These are phyloP conservation scores for Poecile atricapillus DNA, from an alignment of 2,113 vertebrate species.

Conservation along the genomic window DNA sequence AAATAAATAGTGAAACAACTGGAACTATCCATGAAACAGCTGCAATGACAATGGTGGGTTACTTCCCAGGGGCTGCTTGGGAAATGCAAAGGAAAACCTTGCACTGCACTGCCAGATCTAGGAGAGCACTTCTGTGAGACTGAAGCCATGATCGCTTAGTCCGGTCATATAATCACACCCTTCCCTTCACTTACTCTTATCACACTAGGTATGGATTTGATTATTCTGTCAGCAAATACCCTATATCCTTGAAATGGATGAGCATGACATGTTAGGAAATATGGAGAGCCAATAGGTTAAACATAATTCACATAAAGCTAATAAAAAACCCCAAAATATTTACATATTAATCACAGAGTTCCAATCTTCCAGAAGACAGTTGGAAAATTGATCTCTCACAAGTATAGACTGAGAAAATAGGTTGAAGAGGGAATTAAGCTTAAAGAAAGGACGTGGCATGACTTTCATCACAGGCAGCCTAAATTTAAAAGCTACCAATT, in stretches of 20 bases:
- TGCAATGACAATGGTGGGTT: background rate
- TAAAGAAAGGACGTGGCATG: background rate
- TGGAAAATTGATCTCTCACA: slow-evolving; percentile 2
- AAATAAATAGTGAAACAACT: background rate
- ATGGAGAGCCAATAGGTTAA: slow-evolving; percentile 14
- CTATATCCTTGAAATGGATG: slow-evolving; percentile 8
- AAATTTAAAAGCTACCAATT: slow-evolving; percentile 1
- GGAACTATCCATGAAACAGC: background rate
- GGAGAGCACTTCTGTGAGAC: background rate
- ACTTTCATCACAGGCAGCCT: background rate
- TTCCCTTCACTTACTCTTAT: slow-evolving; percentile 22
- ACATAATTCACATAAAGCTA: slow-evolving; percentile 44
- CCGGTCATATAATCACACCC: background rate
- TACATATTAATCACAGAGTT: slow-evolving; percentile 46
- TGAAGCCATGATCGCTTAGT: background rate
- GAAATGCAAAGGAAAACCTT: background rate
- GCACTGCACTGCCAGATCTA: background rate
- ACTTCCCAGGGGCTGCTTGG: background rate
- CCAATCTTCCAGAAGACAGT: slow-evolving; percentile 24
- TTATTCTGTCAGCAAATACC: slow-evolving; percentile 24
- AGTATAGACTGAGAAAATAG: background rate
- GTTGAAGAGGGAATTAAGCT: background rate
- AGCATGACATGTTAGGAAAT: slow-evolving; percentile 15
- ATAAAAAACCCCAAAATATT: slow-evolving; percentile 46
- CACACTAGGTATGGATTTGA: slow-evolving; percentile 12